A percentile compares a stretch with the other conserved stretches of the same genome.
phyloP scores from a whole-genome alignment of 2,113 vertebrate genomes.

The Poeciliopsis occidentalis region DNA sequence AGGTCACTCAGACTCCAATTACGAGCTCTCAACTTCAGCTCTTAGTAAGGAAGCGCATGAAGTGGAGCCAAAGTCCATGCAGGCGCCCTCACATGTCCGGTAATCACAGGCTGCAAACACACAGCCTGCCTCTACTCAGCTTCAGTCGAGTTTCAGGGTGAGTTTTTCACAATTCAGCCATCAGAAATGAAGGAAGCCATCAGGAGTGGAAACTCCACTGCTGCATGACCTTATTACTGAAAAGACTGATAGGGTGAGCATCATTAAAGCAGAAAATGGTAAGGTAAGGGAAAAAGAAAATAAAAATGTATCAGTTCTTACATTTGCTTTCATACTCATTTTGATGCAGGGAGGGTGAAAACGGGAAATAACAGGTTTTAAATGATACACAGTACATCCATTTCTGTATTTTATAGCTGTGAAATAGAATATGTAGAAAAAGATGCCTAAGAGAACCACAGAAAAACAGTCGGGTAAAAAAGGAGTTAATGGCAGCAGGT shows the following conservation, averaged over 20 bases:
- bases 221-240: background rate
- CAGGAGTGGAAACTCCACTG: background rate
- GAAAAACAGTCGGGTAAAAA: too few relatives aligned
- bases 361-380: background rate
- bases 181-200: background rate
- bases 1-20: slow-evolving; percentile 20
- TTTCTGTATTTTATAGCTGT: too few relatives aligned
- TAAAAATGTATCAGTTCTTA: background rate
- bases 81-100: too few relatives aligned
- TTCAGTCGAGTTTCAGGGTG: too few relatives aligned
- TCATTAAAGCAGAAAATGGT: background rate
- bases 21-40: slow-evolving; percentile 29
- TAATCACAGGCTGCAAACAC: background rate
- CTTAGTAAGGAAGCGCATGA: slow-evolving; percentile 19
- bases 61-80: background rate
- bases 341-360: too few relatives aligned
- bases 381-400: background rate
- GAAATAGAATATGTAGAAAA: too few relatives aligned
- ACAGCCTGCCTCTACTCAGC: background rate
- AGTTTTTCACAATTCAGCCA: background rate
- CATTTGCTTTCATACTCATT: background rate
- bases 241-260: background rate
- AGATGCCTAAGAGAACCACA: too few relatives aligned
- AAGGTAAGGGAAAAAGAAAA: background rate
- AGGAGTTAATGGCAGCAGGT: too few relatives aligned